Evolutionary conservation across 2,113 vertebrate genomes (phyloP), one percentile per base, ranked within the genome.

Genomic region (Callaeas wilsoni): DNA sequence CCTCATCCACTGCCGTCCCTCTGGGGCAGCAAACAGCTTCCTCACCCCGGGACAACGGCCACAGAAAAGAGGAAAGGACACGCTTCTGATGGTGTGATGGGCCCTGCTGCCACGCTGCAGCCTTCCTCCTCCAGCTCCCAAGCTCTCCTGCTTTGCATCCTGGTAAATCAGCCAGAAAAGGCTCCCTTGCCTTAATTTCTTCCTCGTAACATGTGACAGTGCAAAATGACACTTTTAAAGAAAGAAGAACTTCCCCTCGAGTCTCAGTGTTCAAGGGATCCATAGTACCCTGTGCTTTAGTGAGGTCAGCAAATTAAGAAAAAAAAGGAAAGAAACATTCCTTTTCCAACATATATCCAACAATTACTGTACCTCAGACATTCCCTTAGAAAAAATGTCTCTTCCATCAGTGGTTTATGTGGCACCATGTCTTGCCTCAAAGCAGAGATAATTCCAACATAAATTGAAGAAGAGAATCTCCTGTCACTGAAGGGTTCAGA

Each of bases 231-330:
- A 88, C 67, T 18, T 90, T 20, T 37, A 67, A 84, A 84, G 79
- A 93, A 93, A 69, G 84, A 93, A 95, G 73, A 80, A 83, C 73
- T 92, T 94, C 67, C 78, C 75, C 75, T 90, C 0, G 9, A 55
- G 76, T 75, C 49, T 92, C 88, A 94, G 57, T 77, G 71, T 93
- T 97, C 97, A 98, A 97, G 95, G 93, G 96, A 94, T 97, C 97
- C 81, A 5, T 60, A 96, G 96, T 97, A 97, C 93, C 64, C 75
- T 97, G 96, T 96, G 91, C 92, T 94, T 94, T 14, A 92, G 93
- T 93, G 93, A 95, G 84, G 93, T 95, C 95, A 93, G 93, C 81
- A 90, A 95, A 78, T 76, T 55, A 56, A 60, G 37, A 35, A 90
- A 77, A 65, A 49, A 83, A 57, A 76, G 59, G 30, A 87, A 93